Base-by-base conservation (phyloP, 2,113 vertebrate genomes). In the Sinocyclocheilus anophthalmus region DNA sequence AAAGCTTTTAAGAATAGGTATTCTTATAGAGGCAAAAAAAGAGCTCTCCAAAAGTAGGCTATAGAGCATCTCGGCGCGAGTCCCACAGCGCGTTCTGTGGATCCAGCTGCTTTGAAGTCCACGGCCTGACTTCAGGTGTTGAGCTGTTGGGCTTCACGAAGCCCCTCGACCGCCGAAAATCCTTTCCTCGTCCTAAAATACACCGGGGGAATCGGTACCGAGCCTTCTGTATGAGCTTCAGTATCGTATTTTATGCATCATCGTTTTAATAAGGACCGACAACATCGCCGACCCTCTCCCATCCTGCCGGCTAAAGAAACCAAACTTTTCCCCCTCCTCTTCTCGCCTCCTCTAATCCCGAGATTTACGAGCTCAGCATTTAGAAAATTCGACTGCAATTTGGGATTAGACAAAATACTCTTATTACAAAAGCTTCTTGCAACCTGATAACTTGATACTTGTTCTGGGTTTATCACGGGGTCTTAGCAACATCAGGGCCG, bases 381-480 rank as follows among this genome's bases (percentile, higher is more conserved):
- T 96, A 94, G 94, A 95, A 95, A 95, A 96, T 94, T 95, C 95
- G 93, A 93, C 94, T 92, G 94, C 96, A 96, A 95, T 96, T 95
- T 96, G 94, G 96, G 96, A 96, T 97, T 97, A 97, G 95, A 96
- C 95, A 96, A 95, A 96, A 96, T 95, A 95, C 94, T 96, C 94
- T 95, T 95, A 93, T 96, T 95, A 94, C 94, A 94, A 94, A 93
- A 93, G 92, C 88, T 93, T 50, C 90, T 89, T 93, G 95, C 93
- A 94, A 96, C 93, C 94, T 94, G 95, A 96, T 96, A 94, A 94
- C 92, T 95, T 93, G 93, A 95, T 93, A 94, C 94, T 95, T 95
- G 92, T 93, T 92, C 87, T 88, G 90, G 92, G 87, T 93, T 92
- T 91, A 92, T 91, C 93, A 93, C 88, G 79, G 93, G 93, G 92